phyloP scores from a whole-genome alignment of 1,140 invertebrate species.

The Luehdorfia chinensis region DNA sequence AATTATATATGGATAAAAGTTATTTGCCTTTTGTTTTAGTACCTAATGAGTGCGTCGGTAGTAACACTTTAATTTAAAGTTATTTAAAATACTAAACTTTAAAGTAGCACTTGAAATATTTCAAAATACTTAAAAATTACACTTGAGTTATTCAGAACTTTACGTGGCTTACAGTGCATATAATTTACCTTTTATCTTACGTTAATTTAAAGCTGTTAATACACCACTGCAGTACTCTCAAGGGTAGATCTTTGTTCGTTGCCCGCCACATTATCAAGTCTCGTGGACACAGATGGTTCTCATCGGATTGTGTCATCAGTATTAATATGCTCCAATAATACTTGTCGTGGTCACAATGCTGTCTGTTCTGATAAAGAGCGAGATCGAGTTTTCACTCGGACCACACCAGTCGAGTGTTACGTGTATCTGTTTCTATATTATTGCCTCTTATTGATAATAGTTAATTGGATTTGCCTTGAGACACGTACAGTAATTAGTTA shows the following conservation, averaged over 20 bases:
- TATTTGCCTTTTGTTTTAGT: too few relatives aligned
- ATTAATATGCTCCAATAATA: slow-evolving; percentile 68
- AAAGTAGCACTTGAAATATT: too few relatives aligned
- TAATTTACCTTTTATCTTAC: too few relatives aligned
- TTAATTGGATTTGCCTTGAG: neutral
- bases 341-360: slow-evolving; percentile 57
- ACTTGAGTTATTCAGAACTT: too few relatives aligned
- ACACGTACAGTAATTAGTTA: slow-evolving; percentile 2
- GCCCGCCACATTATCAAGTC: slow-evolving; percentile 50
- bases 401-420: slow-evolving; percentile 49
- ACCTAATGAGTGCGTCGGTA: too few relatives aligned
- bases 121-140: too few relatives aligned
- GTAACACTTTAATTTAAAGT: too few relatives aligned
- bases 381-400: slow-evolving; percentile 49
- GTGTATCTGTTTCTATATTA: slow-evolving; percentile 4
- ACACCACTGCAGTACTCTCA: slow-evolving; percentile 38
- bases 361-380: slow-evolving; percentile 57
- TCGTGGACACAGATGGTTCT: slow-evolving; percentile 70
- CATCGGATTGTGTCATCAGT: slow-evolving; percentile 71
- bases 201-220: too few relatives aligned
- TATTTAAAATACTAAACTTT: too few relatives aligned
- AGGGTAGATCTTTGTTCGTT: slow-evolving; percentile 63
- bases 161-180: too few relatives aligned
- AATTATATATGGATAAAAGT: too few relatives aligned
- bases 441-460: neutral